These are phyloP conservation scores for Proctacanthus coquilletti DNA, from an alignment of 1,140 invertebrate genomes.

Conservation along the genomic window DNA sequence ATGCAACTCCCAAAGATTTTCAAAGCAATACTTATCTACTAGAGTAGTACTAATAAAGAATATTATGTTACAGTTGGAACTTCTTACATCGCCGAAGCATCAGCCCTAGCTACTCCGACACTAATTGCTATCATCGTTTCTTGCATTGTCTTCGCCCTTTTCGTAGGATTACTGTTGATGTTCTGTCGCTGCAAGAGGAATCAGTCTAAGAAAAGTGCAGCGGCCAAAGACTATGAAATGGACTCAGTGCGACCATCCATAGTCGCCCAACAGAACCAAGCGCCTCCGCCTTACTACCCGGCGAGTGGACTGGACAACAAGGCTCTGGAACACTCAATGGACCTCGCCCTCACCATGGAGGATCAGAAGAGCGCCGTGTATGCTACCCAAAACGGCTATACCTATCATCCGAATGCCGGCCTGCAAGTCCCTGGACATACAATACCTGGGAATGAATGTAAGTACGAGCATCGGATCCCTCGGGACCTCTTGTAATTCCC, in stretches of 20 bases:
- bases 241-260: conserved; percentile 64
- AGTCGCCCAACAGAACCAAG: conserved; percentile 62
- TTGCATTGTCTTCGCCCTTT: conserved; percentile 61
- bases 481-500: too few relatives aligned
- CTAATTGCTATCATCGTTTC: conserved; percentile 67
- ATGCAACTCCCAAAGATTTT: too few relatives aligned
- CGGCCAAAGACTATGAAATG: conserved; percentile 80
- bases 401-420: conserved; percentile 49
- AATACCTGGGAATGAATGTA: conserved; percentile 59
- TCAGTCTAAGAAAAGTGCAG: conserved; percentile 59
- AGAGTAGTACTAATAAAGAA: too few relatives aligned
- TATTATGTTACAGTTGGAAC: conserved; percentile 52
- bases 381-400: conserved; percentile 66
- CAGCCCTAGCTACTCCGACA: conserved; percentile 55
- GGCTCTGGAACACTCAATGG: conserved; percentile 72
- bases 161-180: conserved; percentile 57
- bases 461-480: too few relatives aligned
- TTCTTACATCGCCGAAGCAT: conserved; percentile 63
- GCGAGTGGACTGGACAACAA: conserved; percentile 79
- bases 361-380: conserved; percentile 67
- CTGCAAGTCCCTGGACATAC: conserved; percentile 30
- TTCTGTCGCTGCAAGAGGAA: conserved; percentile 76
- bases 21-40: too few relatives aligned
- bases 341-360: conserved; percentile 61
- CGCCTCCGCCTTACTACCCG: conserved; percentile 70